Evolutionary conservation across 2,888 invertebrate species (phyloP).

Genomic region (Tromatobia lineatoria): DNA sequence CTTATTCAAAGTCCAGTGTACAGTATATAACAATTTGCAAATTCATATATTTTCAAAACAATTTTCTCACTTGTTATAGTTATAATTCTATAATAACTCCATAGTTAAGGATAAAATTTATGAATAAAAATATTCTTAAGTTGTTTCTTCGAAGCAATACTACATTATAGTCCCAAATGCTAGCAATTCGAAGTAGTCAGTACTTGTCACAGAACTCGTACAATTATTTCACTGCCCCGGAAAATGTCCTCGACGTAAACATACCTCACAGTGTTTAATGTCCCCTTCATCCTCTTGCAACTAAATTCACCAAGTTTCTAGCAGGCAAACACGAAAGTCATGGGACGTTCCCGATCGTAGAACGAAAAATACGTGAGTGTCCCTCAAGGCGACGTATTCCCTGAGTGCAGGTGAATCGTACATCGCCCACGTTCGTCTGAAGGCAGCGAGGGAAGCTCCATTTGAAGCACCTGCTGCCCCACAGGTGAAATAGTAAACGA

Average conservation of each 20-base stretch:
- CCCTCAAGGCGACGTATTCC: slow-evolving; percentile 47
- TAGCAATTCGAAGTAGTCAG: too few relatives aligned
- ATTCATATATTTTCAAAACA: too few relatives aligned
- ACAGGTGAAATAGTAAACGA: slow-evolving; percentile 64
- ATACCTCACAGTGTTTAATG: neutral
- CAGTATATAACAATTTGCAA: too few relatives aligned
- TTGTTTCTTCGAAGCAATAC: too few relatives aligned
- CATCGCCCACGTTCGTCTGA: slow-evolving; percentile 36
- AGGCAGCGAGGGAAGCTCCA: slow-evolving; percentile 17
- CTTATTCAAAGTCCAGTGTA: too few relatives aligned
- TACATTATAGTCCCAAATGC: too few relatives aligned
- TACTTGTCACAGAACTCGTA: too few relatives aligned
- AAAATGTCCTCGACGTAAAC: neutral
- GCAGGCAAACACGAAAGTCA: neutral
- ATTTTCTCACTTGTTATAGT: too few relatives aligned
- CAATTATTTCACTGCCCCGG: too few relatives aligned
- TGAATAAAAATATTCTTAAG: too few relatives aligned
- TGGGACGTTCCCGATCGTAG: slow-evolving; percentile 8
- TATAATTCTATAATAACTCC: too few relatives aligned
- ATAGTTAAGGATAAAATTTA: too few relatives aligned
- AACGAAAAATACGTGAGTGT: slow-evolving; percentile 13
- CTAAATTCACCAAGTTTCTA: neutral
- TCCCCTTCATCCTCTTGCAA: neutral
- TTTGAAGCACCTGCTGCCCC: slow-evolving; percentile 54
- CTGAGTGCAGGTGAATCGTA: slow-evolving; percentile 47